Evolutionary conservation across 2,113 vertebrate species (phyloP).

Genomic region (Cygnus atratus): DNA sequence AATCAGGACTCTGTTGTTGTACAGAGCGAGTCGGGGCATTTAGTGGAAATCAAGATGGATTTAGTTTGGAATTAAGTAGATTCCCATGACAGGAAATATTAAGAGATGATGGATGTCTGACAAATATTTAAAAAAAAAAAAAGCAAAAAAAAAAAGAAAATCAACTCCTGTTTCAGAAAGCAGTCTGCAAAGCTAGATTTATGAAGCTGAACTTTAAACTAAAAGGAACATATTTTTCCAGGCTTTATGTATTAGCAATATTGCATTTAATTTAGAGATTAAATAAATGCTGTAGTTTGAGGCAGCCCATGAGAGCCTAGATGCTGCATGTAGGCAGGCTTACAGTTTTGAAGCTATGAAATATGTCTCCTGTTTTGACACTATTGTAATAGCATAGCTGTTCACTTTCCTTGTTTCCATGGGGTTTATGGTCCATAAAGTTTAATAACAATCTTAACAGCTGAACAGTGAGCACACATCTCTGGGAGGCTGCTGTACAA

Average conservation of each 20-base stretch:
- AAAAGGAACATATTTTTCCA: slow-evolving; percentile 44
- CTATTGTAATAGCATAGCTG: slow-evolving; percentile 73
- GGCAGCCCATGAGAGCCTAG: slow-evolving; percentile 4
- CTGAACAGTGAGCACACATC: slow-evolving; percentile 70
- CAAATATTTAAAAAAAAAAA: slow-evolving; percentile 10
- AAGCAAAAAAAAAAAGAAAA: slow-evolving; percentile 6
- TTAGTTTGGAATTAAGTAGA: slow-evolving; percentile 39
- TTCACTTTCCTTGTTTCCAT: slow-evolving; percentile 78
- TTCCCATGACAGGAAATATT: slow-evolving; percentile 35
- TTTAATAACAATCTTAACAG: slow-evolving; percentile 85
- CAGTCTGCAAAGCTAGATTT: neutral
- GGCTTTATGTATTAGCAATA: slow-evolving; percentile 41
- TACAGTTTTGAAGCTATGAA: slow-evolving; percentile 71
- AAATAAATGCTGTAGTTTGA: slow-evolving; percentile 50
- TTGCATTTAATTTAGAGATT: slow-evolving; percentile 53
- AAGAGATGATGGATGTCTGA: slow-evolving; percentile 53
- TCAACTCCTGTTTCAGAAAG: slow-evolving; percentile 26
- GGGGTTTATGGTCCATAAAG: slow-evolving; percentile 85
- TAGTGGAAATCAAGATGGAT: slow-evolving; percentile 39
- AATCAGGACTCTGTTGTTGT: neutral
- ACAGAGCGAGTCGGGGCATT: neutral
- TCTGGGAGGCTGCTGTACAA: slow-evolving; percentile 61
- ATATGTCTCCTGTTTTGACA: slow-evolving; percentile 76
- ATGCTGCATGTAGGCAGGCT: neutral
- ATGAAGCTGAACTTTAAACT: slow-evolving; percentile 46